Base-by-base conservation (phyloP, 1,140 invertebrate genomes). In the Octopus bimaculoides region DNA sequence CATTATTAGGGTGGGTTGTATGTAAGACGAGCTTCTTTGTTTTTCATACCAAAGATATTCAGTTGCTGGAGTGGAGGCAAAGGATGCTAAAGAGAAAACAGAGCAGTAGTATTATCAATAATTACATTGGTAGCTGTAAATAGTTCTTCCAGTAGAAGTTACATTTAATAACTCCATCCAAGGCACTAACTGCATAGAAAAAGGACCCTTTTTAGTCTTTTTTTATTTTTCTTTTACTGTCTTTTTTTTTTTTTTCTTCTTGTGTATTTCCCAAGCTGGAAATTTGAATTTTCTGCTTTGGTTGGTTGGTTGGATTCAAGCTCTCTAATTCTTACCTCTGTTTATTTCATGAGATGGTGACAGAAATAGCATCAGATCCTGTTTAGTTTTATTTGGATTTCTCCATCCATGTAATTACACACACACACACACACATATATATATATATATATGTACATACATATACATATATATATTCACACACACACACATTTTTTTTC, bases 21-120 rank as follows among this genome's bases (percentile, higher is more conserved):
- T 61, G 26, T 71, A 20, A 71, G 66, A n/a, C 17, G 66, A 71
- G 66, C 17, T 71, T 71, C 26, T 71, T 6, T 9, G 6, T 71
- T 71, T 20, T 71, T 71, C 66, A 71, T 71, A 71, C 66, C 66
- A 71, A 71, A 71, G 66, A 71, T 71, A 20, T n/a, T 14, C 66
- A 71, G 7, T n/a, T n/a, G 26, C 17, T n/a, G 26, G 66, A 14
- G 9, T 5, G 14, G 66, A 71, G 8, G 5, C 5, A 14, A 71
- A 71, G 26, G 66, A 20, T 6, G 14, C 5, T 6, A 71, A 14
- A 14, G 14, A 6, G 8, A 20, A 71, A 12, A 20, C 5, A 14
- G 26, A 71, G 66, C 17, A 17, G 14, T 6, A 12, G 26, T 10
- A 12, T 14, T 71, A 6, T 71, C 26, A 41, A 41, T 41, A 41